These are phyloP conservation scores for Drosophila mojavensis DNA, from an alignment of 1,140 invertebrate species.

Conservation along the genomic window DNA sequence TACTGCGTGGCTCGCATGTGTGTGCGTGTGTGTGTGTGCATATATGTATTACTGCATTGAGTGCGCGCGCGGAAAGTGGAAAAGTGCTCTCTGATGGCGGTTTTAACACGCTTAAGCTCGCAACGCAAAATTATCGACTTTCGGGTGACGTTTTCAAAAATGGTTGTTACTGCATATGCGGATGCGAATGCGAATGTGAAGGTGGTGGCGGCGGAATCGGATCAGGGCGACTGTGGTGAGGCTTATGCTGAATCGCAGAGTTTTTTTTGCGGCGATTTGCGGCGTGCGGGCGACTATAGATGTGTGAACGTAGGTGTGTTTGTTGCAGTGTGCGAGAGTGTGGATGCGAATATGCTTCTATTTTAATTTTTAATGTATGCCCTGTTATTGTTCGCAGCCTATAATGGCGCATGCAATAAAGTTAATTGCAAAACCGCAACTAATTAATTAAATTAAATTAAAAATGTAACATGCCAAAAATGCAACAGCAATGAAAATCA, in stretches of 20 bases:
- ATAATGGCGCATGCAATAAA: slow-evolving; percentile 83
- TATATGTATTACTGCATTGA: background rate
- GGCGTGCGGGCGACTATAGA: background rate
- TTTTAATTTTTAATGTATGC: slow-evolving; percentile 81
- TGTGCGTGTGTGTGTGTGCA: too few species aligned
- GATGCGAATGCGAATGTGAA: slow-evolving; percentile 6
- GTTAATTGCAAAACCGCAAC: slow-evolving; percentile 84
- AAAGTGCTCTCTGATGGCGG: slow-evolving; percentile 65
- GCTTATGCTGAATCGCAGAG: slow-evolving; percentile 36
- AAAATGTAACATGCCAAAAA: slow-evolving; percentile 82
- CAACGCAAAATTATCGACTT: slow-evolving; percentile 79
- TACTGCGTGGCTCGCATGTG: too few species aligned
- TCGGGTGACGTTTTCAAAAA: slow-evolving; percentile 69
- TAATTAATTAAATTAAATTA: slow-evolving; percentile 84
- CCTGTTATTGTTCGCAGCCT: slow-evolving; percentile 61
- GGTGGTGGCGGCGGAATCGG: slow-evolving; percentile 5
- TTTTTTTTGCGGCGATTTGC: background rate
- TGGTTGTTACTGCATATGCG: slow-evolving; percentile 43
- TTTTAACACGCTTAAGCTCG: slow-evolving; percentile 73
- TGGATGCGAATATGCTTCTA: slow-evolving; percentile 60
- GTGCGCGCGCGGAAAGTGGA: slow-evolving; percentile 8
- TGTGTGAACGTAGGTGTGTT: slow-evolving; percentile 5
- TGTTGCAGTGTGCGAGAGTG: slow-evolving; percentile 15
- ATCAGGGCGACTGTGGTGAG: slow-evolving; percentile 48
- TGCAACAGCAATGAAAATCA: slow-evolving; percentile 75